These are phyloP conservation scores for Oscheius myriophilus DNA, from an alignment of 2,888 invertebrate genomes.

Conservation along the genomic window DNA sequence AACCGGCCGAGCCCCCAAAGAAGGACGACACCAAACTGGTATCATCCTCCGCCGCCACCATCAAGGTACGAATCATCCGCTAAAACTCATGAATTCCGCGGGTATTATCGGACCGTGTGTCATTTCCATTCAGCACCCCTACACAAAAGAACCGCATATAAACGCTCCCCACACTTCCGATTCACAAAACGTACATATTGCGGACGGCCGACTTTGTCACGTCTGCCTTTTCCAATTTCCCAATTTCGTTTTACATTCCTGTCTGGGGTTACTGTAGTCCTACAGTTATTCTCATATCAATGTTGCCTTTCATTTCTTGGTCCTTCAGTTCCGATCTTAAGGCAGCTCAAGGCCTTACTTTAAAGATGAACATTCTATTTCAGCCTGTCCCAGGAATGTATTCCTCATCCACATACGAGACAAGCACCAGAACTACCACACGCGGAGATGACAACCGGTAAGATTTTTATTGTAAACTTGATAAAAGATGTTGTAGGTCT, in stretches of 20 bases:
- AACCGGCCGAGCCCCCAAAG: conserved; percentile 4
- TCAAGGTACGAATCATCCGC: conserved; percentile 3
- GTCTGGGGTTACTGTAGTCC: too few species aligned
- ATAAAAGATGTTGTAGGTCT: conserved; percentile 9
- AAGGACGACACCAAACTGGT: conserved; percentile 7
- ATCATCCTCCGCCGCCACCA: background rate
- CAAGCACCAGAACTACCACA: conserved; percentile 6
- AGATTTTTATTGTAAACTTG: background rate
- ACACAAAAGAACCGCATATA: conserved; percentile 24
- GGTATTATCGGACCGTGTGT: conserved; percentile 8
- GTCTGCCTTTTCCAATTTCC: too few species aligned
- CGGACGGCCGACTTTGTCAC: background rate
- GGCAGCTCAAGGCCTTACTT: too few species aligned
- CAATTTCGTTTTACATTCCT: too few species aligned
- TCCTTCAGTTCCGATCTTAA: too few species aligned
- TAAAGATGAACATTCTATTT: background rate
- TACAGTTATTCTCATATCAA: too few species aligned
- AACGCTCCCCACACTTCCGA: conserved; percentile 24
- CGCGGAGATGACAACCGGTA: conserved; percentile 23
- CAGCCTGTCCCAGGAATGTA: conserved; percentile 20
- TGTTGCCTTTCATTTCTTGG: too few species aligned
- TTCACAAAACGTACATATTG: conserved; percentile 18
- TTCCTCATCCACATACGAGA: conserved; percentile 18
- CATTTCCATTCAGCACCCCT: conserved; percentile 9
- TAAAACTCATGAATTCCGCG: conserved; percentile 4